Percentiles rank a stretch among this genome's conserved stretches.
phyloP scores from a whole-genome alignment of 53 echinoderm and acorn worm genomes.

The Astropecten irregularis region DNA sequence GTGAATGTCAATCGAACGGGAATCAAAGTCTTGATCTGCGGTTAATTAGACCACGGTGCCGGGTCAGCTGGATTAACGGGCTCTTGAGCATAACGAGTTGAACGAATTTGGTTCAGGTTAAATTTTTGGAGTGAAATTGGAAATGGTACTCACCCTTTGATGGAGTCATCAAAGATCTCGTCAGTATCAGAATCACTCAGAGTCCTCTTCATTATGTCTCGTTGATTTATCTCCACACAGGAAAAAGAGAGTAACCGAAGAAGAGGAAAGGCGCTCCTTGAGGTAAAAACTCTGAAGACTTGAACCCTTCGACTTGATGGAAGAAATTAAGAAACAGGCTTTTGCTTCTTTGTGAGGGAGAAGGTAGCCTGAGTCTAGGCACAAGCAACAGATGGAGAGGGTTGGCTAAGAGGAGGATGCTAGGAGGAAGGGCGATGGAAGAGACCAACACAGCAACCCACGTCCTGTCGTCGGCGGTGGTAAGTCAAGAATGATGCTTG shows the following conservation, averaged over 20 bases:
- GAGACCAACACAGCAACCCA: not conserved
- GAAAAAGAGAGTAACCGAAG: not conserved
- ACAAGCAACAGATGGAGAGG: constrained; percentile 38
- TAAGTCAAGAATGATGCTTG: constrained; percentile 40
- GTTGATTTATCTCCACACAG: not conserved
- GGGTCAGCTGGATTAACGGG: too few relatives aligned
- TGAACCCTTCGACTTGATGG: too few relatives aligned
- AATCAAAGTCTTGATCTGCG: too few relatives aligned
- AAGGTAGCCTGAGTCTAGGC: not conserved
- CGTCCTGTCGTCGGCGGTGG: constrained; percentile 19
- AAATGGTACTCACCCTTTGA: constrained; percentile 94
- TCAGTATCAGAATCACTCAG: constrained; percentile 96
- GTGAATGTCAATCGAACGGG: too few relatives aligned
- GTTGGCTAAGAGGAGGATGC: not conserved
- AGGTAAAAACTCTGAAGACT: not conserved
- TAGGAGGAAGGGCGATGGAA: not conserved
- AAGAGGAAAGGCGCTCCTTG: too few relatives aligned
- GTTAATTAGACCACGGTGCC: too few relatives aligned
- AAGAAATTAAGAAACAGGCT: constrained; percentile 8
- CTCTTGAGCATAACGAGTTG: too few relatives aligned
- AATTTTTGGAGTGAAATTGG: too few relatives aligned
- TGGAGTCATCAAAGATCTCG: constrained; percentile 93
- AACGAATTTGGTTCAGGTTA: too few relatives aligned
- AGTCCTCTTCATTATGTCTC: constrained; percentile 82
- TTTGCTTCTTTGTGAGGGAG: constrained; percentile 36